A percentile compares a stretch with the other conserved stretches of the same genome.
Evolutionary conservation across 2,113 vertebrate genomes (phyloP).

Genomic region (Eptatretus burgeri): DNA sequence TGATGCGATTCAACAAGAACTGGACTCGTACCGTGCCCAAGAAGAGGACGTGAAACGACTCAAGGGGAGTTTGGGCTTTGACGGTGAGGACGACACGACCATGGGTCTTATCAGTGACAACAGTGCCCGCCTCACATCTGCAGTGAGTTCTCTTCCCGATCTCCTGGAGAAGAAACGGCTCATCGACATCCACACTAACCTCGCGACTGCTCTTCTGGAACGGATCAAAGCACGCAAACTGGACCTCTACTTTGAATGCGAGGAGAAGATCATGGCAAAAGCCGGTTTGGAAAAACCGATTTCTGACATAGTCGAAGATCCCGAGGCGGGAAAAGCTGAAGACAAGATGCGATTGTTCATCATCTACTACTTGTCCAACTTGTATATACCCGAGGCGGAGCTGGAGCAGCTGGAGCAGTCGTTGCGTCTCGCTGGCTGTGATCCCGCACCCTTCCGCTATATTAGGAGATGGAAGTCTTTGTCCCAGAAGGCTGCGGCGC

Average conservation of each 20-base stretch:
- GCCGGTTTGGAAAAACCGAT: neutral
- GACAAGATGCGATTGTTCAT: conserved; percentile 57
- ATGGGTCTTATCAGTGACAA: too few relatives aligned
- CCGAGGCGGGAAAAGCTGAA: conserved; percentile 44
- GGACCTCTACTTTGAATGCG: neutral
- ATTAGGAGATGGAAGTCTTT: conserved; percentile 5
- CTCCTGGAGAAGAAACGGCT: too few relatives aligned
- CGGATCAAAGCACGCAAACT: neutral
- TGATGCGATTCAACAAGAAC: too few relatives aligned
- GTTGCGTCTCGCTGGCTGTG: conserved; percentile 11
- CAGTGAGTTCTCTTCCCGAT: too few relatives aligned
- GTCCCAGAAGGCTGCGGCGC: conserved; percentile 7
- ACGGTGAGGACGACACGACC: too few relatives aligned
- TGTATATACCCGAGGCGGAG: neutral
- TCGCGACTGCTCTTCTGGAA: too few relatives aligned
- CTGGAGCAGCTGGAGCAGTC: conserved; percentile 8
- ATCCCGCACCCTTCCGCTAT: conserved; percentile 3
- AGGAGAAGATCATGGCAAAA: neutral
- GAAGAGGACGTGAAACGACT: too few relatives aligned
- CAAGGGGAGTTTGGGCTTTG: too few relatives aligned
- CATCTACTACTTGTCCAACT: neutral
- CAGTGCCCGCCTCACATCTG: too few relatives aligned
- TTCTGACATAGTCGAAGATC: neutral
- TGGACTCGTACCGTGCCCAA: too few relatives aligned
- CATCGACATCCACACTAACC: too few relatives aligned